Conservation (phyloP, 1,140 invertebrate species). For the Tribolium madens region DNA sequence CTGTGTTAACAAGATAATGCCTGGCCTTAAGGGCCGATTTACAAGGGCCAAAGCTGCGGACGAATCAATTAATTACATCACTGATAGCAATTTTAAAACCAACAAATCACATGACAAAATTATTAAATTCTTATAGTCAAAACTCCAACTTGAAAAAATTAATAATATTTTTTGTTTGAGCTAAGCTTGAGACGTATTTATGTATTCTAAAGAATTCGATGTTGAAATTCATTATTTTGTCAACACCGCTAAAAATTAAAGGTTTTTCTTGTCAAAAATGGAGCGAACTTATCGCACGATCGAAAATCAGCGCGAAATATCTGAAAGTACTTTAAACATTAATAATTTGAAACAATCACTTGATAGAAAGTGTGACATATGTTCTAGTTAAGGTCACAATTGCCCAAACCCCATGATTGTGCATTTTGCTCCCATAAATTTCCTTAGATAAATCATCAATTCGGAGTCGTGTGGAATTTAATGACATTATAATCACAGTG, state of each 20-base stretch:
- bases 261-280: not conserved
- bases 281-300: conserved; percentile 26
- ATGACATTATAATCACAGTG: conserved; percentile 38
- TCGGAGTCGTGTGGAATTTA: conserved; percentile 37
- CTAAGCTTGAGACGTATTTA: no score
- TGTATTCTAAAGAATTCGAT: no score
- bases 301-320: conserved; percentile 13
- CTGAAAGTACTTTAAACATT: conserved; percentile 16
- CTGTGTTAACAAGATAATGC: not conserved
- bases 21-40: not conserved
- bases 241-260: no score
- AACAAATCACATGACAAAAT: no score
- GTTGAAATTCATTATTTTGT: no score
- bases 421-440: conserved; percentile 22
- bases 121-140: no score
- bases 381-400: conserved; percentile 40
- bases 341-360: conserved; percentile 22
- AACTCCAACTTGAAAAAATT: no score
- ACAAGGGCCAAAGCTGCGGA: not conserved
- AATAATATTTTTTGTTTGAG: no score
- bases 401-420: conserved; percentile 33
- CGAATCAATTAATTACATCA: no score
- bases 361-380: conserved; percentile 30
- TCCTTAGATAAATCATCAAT: not conserved
- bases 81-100: not conserved